These are phyloP conservation scores for Erynnis tages DNA, from an alignment of 2,888 invertebrate species.

Conservation along the genomic window DNA sequence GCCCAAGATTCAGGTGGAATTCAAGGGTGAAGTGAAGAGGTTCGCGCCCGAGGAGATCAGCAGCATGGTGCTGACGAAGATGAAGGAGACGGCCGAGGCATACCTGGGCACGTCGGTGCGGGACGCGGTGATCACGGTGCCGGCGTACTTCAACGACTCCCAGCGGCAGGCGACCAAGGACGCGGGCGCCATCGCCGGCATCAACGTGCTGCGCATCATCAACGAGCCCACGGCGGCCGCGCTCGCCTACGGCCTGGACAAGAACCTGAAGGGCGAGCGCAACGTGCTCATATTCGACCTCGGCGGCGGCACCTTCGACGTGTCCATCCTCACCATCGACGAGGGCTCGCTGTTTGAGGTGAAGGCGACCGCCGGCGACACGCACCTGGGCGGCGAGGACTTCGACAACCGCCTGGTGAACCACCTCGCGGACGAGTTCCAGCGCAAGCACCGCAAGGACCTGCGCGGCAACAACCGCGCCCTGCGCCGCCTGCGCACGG, in stretches of 20 bases:
- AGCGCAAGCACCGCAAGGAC: conserved; percentile 84
- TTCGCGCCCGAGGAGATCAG: conserved; percentile 84
- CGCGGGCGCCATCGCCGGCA: conserved; percentile 91
- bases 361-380: conserved; percentile 89
- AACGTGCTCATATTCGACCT: conserved; percentile 88
- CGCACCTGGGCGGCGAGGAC: conserved; percentile 88
- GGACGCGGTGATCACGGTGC: conserved; percentile 88
- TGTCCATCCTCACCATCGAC: conserved; percentile 88
- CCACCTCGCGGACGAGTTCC: conserved; percentile 84
- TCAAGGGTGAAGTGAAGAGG: conserved; percentile 79
- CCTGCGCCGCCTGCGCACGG: conserved; percentile 83
- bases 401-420: conserved; percentile 80
- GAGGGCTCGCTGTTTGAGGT: conserved; percentile 87
- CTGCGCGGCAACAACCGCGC: conserved; percentile 82
- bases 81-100: conserved; percentile 87
- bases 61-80: conserved; percentile 88
- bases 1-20: conserved; percentile 83
- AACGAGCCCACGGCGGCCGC: conserved; percentile 88
- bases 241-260: conserved; percentile 83
- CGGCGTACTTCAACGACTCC: conserved; percentile 88
- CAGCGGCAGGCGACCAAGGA: conserved; percentile 92
- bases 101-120: conserved; percentile 82
- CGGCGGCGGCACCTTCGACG: conserved; percentile 91
- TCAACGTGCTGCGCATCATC: conserved; percentile 92
- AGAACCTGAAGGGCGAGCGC: conserved; percentile 81